Percentiles rank a stretch among this genome's conserved stretches.
Conservation (phyloP, 2,113 vertebrate genomes). For the Psophia crepitans region DNA sequence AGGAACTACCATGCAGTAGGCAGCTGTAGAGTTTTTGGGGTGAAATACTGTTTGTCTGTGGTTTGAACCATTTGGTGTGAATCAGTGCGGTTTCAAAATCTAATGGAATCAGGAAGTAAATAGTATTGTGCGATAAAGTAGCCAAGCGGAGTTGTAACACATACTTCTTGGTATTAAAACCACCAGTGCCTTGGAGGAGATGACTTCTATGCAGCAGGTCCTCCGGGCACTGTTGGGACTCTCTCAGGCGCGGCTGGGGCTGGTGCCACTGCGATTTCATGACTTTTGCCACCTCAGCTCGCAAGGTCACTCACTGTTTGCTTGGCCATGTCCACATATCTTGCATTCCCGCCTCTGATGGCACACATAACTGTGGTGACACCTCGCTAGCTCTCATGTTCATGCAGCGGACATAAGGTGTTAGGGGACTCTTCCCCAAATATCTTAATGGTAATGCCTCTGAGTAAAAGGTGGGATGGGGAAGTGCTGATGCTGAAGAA, state of each 20-base stretch:
- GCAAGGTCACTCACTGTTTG: background rate
- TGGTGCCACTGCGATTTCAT: background rate
- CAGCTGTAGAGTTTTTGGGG: background rate
- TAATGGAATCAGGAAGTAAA: background rate
- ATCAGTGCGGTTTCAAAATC: background rate
- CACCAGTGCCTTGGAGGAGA: background rate
- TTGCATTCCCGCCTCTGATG: background rate
- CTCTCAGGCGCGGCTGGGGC: fast-evolving
- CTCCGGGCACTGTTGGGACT: background rate
- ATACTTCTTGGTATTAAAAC: background rate
- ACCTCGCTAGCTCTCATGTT: background rate
- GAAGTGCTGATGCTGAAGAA: background rate
- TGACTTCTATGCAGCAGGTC: background rate
- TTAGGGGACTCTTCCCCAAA: background rate
- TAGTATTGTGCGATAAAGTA: background rate
- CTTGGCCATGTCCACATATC: fast-evolving
- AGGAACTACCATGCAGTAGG: background rate
- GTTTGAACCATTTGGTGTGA: background rate
- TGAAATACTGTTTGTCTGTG: background rate
- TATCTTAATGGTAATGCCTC: background rate
- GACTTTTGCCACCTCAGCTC: background rate
- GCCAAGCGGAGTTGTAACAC: background rate
- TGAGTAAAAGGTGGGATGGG: background rate
- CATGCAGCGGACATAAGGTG: fast-evolving
- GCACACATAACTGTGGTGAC: fast-evolving